Evolutionary conservation across 2,888 invertebrate species (phyloP), one percentile per base, ranked within the genome.

Genomic region (Parelbella ahira): DNA sequence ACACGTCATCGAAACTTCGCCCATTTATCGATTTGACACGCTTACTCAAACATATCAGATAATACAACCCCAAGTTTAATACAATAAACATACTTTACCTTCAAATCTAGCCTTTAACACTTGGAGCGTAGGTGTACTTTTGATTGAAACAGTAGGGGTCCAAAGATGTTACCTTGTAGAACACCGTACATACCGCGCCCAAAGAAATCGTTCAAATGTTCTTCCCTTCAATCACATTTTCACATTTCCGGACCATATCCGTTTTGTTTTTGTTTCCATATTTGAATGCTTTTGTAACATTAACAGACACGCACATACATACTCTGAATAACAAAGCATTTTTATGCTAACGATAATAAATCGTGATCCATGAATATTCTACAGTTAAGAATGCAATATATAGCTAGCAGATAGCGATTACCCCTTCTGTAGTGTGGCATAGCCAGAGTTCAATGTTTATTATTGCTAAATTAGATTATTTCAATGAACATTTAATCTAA

Each of bases 241-340:
- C 53, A 55, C 47, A 53, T 56, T 66, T 63, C 66, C 60, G 55
- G 53, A 45, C 53, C 56, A 58, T 62, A 68, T 67, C 62, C 67
- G n/a, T n/a, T n/a, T n/a, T n/a, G 55, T 51, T 44, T 47, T 50
- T 48, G 49, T 57, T 55, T 47, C 30, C 18, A 29, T 28, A 39
- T 32, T 39, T 32, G 39, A 36, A 39, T 37, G 43, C 18, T 37
- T 44, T 43, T 37, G 37, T 37, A 43, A 47, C 44, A 20, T 37
- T 28, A 21, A 15, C n/a, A n/a, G n/a, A n/a, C n/a, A n/a, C n/a
- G n/a, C n/a, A n/a, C n/a, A n/a, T n/a, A n/a, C n/a, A n/a, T n/a
- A n/a, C n/a, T n/a, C n/a, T n/a, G n/a, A n/a, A n/a, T n/a, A n/a
- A n/a, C n/a, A n/a, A n/a, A n/a, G n/a, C n/a, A n/a, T n/a, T n/a